Base-by-base conservation (phyloP, 2,888 invertebrate species). In the Lasioglossum villosulum region DNA sequence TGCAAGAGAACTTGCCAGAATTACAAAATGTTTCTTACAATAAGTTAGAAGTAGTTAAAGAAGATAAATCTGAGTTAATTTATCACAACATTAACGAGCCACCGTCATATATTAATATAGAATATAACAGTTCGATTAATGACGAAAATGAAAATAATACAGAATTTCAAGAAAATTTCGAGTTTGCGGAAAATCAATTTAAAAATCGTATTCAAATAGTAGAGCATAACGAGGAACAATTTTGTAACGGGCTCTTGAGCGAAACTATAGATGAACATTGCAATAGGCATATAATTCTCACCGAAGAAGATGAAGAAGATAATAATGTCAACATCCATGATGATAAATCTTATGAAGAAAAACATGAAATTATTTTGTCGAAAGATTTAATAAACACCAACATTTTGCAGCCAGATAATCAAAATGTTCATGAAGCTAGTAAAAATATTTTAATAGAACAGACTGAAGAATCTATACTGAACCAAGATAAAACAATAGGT, bases 11-110 rank as follows among this genome's bases (percentile, higher is more conserved):
- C 27, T 78, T 84, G 16, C 45, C 79, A 66, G 82, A 83, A 27
- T 76, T 89, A 23, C 86, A 86, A 80, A 81, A 75, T 86, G 27
- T 42, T 74, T 82, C 85, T 83, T 90, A 83, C 39, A 71, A 86
- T 86, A 75, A 83, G 19, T 75, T 86, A 79, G 73, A 86, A 75
- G 39, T 84, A 68, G 68, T 80, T 39, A 70, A 84, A 75, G 39
- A 77, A 34, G 87, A 86, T 19, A 83, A 89, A 10, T 70, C 82
- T 63, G 84, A 90, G 63, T 84, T 89, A 59, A 80, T 88, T 75
- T 88, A 89, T 56, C 87, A 90, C 14, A 81, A 84, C 77, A 76
- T 71, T 30, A 78, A 86, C 59, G 75, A 88, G 34, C 37, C 70
- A 70, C n/a, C 78, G 27, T 78, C 83, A 14, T 88, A 84, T 45